A percentile compares a stretch with the other conserved stretches of the same genome.
Evolutionary conservation across 2,888 invertebrate species (phyloP).

Genomic region (Copidosoma aretas): DNA sequence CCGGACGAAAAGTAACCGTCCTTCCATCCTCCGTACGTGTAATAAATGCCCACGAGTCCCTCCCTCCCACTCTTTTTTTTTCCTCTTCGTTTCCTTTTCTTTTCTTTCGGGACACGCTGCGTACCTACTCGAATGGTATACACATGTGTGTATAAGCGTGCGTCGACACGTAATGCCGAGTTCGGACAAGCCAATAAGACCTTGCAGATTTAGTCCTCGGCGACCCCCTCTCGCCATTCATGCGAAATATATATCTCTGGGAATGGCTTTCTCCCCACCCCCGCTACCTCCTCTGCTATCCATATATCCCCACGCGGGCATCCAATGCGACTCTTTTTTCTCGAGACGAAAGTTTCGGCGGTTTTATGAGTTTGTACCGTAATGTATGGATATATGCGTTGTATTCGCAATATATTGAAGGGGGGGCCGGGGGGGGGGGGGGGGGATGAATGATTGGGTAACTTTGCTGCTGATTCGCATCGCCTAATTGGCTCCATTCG

Average conservation of each 20-base stretch:
- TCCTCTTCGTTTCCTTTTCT: neutral
- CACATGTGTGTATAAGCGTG: neutral
- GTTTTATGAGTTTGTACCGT: neutral
- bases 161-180: constrained; percentile 25
- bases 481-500: too few species aligned
- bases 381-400: neutral
- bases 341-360: too few species aligned
- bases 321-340: too few species aligned
- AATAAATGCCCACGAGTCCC: neutral
- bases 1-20: constrained; percentile 6
- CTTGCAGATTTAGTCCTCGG: constrained; percentile 22
- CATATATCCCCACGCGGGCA: too few species aligned
- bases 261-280: too few species aligned
- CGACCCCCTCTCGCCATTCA: constrained; percentile 15
- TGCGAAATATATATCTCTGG: constrained; percentile 16
- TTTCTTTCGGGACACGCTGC: neutral
- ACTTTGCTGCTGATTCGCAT: too few species aligned
- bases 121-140: too few species aligned
- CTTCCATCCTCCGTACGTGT: neutral
- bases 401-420: too few species aligned
- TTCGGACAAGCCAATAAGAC: constrained; percentile 29
- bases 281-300: too few species aligned
- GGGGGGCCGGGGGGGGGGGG: too few species aligned
- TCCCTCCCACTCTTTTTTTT: neutral
- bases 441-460: too few species aligned